Percentiles rank a stretch among this genome's conserved stretches.
Conservation (phyloP, 1,140 invertebrate genomes). For the Teleopsis dalmanni region DNA sequence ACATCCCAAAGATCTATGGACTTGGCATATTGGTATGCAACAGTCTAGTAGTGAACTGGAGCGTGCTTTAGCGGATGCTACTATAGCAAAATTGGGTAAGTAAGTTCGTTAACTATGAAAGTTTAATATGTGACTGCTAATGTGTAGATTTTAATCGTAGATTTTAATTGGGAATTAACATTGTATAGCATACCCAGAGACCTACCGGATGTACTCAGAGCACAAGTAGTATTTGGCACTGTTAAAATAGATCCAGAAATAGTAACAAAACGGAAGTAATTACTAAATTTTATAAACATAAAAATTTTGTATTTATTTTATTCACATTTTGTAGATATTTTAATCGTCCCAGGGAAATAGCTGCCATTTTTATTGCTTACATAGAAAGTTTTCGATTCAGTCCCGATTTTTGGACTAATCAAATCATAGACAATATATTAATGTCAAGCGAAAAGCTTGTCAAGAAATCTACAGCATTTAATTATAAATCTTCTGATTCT, state of each 20-base stretch:
- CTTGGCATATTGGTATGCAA: slow-evolving; percentile 33
- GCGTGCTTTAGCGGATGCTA: slow-evolving; percentile 23
- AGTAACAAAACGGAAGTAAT: background rate
- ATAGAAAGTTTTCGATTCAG: slow-evolving; percentile 35
- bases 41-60: slow-evolving; percentile 26
- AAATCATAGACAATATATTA: slow-evolving; percentile 32
- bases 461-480: slow-evolving; percentile 18
- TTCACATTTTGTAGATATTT: slow-evolving; percentile 11
- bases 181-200: slow-evolving; percentile 33
- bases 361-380: slow-evolving; percentile 30
- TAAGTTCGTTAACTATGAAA: background rate
- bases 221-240: slow-evolving; percentile 33
- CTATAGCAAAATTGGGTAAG: slow-evolving; percentile 30
- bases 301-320: background rate
- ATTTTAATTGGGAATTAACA: slow-evolving; percentile 22
- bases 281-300: background rate
- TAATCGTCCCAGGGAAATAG: slow-evolving; percentile 29
- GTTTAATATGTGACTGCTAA: background rate
- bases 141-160: slow-evolving; percentile 12
- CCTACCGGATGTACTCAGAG: slow-evolving; percentile 30
- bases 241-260: slow-evolving; percentile 26
- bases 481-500: slow-evolving; percentile 22
- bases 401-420: slow-evolving; percentile 35
- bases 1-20: slow-evolving; percentile 30
- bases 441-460: slow-evolving; percentile 26